Conservation (phyloP, 2,113 vertebrate genomes). For the Catagonus wagneri region DNA sequence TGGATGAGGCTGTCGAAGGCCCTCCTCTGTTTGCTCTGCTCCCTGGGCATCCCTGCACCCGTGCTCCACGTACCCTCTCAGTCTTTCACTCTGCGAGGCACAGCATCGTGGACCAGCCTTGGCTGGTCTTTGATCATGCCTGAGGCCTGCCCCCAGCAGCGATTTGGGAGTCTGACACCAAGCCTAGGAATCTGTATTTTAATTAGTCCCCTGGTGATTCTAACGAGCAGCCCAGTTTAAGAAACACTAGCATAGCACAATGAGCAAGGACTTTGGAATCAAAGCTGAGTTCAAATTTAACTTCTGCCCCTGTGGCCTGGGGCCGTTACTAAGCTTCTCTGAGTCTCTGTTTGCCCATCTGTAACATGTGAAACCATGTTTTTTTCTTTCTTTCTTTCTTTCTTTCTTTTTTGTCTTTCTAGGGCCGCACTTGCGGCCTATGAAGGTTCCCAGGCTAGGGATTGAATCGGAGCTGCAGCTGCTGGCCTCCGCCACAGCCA, state of each 20-base stretch:
- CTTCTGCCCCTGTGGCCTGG: neutral
- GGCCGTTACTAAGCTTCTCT: neutral
- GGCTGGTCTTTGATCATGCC: neutral
- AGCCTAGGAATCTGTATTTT: neutral
- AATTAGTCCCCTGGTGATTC: neutral
- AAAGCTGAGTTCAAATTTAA: neutral
- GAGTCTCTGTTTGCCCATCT: neutral
- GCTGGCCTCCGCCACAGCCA: no score
- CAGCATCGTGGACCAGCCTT: neutral
- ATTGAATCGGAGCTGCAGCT: no score
- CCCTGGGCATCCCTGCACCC: neutral
- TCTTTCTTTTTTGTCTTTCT: no score
- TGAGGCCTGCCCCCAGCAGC: neutral
- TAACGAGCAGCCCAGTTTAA: neutral
- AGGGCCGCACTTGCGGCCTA: no score
- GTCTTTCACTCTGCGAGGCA: neutral
- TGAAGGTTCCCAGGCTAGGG: no score
- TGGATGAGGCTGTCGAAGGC: neutral
- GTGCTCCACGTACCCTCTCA: neutral
- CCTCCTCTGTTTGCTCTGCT: neutral
- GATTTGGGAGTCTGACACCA: neutral
- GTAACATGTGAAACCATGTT: neutral
- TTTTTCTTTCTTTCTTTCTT: neutral
- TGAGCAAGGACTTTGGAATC: neutral
- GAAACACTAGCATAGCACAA: neutral